Evolutionary conservation across 1,140 invertebrate genomes (phyloP), one percentile per base, ranked within the genome.

Genomic region (Heliconius himera): DNA sequence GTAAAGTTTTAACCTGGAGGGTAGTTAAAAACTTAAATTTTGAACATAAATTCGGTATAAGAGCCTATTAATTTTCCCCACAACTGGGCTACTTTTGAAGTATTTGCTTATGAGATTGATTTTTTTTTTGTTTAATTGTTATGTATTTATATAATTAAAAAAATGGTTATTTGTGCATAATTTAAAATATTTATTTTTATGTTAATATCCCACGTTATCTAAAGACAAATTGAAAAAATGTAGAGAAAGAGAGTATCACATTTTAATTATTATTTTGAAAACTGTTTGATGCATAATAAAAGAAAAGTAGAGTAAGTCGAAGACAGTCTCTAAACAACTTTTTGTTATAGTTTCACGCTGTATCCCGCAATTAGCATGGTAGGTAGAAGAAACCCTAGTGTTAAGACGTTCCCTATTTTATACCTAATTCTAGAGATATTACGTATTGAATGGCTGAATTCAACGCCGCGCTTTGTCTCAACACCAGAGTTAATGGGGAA

Each of bases 1-100:
- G 22, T 29, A 29, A 66, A 66, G 60, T 66, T 66, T 33, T 29
- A 74, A 66, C 60, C 60, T 66, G 60, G 60, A 66, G 22, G 60
- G 60, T 66, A 66, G 60, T 66, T 66, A 66, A 66, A 66, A 66
- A 66, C 60, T 66, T 66, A 66, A 66, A 66, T 66, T 66, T 66
- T 66, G 26, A 66, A 66, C 60, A 66, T 66, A 66, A 66, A 66
- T 66, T 66, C 60, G 26, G 60, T 26, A 66, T 66, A 66, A 66
- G 26, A 66, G 60, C 60, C 60, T 66, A 66, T 66, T 29, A 66
- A 66, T 66, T 66, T 36, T 29, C 9, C 22, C 60, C 22, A 29
- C 60, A 29, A 66, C 60, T 66, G 60, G 26, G 22, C 26, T 66
- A 66, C 60, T 66, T 66, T 66, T 66, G 60, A 66, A 66, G 60